Evolutionary conservation across 2,797 vertebrate species (phyloP).

Genomic region (Tapera naevia): DNA sequence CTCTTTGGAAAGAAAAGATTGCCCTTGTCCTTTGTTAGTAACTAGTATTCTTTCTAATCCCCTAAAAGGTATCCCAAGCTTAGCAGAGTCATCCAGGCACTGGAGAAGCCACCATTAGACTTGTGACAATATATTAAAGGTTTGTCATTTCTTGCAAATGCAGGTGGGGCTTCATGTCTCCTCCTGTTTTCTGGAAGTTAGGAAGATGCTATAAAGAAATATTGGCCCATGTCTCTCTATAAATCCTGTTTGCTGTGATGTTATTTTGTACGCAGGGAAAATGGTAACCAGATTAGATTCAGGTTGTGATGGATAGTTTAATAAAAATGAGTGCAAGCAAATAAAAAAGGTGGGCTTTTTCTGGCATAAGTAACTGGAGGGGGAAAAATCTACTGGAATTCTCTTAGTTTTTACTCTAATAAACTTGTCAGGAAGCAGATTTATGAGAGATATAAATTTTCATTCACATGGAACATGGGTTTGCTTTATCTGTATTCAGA

Average conservation of each 20-base stretch:
- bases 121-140: background rate
- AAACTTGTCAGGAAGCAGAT: background rate
- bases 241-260: background rate
- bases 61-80: background rate
- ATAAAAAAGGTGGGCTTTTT: background rate
- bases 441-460: background rate
- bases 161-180: background rate
- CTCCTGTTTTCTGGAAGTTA: background rate
- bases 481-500: background rate
- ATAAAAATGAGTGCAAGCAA: background rate
- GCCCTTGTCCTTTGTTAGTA: background rate
- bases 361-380: background rate
- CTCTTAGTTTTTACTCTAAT: background rate
- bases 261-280: background rate
- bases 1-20: background rate
- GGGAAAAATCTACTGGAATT: background rate
- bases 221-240: background rate
- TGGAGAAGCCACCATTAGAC: rapidly evolving
- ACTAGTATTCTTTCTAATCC: background rate
- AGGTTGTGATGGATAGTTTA: background rate
- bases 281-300: background rate
- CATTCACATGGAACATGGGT: background rate
- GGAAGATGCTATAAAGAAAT: background rate
- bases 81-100: background rate
- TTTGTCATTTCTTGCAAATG: background rate